These are phyloP conservation scores for Diadegma fenestrale DNA, from an alignment of 2,888 invertebrate genomes.

Conservation along the genomic window DNA sequence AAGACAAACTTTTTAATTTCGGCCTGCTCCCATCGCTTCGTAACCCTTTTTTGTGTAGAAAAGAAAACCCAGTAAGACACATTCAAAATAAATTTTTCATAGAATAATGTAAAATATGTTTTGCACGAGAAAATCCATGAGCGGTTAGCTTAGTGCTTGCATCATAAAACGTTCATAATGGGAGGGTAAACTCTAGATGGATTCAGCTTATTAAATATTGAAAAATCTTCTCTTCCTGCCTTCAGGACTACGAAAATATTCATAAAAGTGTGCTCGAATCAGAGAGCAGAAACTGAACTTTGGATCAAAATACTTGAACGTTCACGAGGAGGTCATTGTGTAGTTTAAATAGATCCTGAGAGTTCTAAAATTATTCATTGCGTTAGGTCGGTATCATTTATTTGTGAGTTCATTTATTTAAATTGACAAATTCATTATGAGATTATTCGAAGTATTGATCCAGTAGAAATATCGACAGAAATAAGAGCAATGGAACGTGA, in stretches of 20 bases:
- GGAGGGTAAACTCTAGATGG: not conserved
- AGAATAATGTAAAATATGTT: not conserved
- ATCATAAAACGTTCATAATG: not conserved
- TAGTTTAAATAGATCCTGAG: not conserved
- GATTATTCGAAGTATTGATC: not conserved
- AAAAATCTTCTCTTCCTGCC: not conserved
- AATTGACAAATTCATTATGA: not conserved
- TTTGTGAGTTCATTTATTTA: not conserved
- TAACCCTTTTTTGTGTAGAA: too few species aligned
- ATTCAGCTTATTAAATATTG: not conserved
- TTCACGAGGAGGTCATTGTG: not conserved
- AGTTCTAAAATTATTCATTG: not conserved
- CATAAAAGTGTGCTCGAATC: not conserved
- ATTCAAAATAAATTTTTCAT: not conserved
- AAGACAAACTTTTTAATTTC: too few species aligned
- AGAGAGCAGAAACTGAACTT: not conserved
- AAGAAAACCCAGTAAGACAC: too few species aligned
- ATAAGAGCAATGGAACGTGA: constrained; percentile 37
- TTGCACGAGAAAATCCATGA: not conserved
- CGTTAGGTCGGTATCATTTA: not conserved
- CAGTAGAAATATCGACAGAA: constrained; percentile 13
- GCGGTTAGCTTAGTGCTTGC: not conserved
- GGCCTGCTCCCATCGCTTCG: too few species aligned
- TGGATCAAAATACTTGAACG: not conserved
- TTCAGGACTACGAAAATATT: not conserved